These are phyloP conservation scores for Solenodon paradoxus DNA, from an alignment of 2,113 vertebrate genomes.

Conservation along the genomic window DNA sequence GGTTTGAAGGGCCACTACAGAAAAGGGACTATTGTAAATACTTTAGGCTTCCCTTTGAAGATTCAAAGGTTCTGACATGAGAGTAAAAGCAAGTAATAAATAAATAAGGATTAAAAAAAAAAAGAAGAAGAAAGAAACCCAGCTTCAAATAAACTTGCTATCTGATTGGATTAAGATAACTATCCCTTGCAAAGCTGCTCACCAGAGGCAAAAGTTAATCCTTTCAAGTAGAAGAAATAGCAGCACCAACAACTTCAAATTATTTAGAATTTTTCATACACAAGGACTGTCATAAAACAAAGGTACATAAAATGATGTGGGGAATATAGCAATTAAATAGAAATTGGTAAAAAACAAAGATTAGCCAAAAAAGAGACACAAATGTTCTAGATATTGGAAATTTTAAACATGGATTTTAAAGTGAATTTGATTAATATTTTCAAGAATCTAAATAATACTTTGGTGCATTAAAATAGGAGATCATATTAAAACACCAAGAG, in stretches of 20 bases:
- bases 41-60: not conserved
- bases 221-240: not conserved
- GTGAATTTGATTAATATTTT: not conserved
- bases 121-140: not conserved
- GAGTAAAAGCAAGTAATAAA: not conserved
- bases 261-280: not conserved
- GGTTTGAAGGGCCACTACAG: not conserved
- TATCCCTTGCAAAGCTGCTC: not conserved
- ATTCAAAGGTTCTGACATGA: not conserved
- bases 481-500: not conserved
- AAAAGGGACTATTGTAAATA: not conserved
- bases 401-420: not conserved
- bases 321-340: not conserved
- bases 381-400: not conserved
- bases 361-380: not conserved
- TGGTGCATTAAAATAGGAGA: not conserved
- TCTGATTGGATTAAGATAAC: not conserved
- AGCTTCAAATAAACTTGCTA: not conserved
- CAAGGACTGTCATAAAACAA: not conserved
- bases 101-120: not conserved
- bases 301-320: not conserved
- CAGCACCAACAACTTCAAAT: not conserved
- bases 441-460: not conserved
- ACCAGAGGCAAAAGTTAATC: constrained; percentile 2
- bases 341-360: not conserved